phyloP scores from a whole-genome alignment of 2,797 vertebrate genomes.

The Ataeniobius toweri region DNA sequence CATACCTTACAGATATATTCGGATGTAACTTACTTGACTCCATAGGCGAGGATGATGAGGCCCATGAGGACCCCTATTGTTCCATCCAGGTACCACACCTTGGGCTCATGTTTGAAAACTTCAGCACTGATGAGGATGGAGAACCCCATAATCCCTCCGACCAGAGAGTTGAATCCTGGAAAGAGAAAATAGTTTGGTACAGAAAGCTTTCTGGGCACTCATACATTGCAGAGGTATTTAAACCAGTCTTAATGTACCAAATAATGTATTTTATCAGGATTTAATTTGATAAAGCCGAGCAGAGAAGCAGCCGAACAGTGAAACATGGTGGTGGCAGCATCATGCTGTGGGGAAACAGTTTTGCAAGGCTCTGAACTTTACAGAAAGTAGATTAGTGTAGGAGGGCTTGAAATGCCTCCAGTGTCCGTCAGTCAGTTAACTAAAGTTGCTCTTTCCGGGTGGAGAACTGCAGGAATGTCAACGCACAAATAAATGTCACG shows the following conservation, averaged over 20 bases:
- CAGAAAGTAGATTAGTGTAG: neutral
- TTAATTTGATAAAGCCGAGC: too few species aligned
- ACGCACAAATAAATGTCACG: neutral
- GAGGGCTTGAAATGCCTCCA: too few species aligned
- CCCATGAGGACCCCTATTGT: slow-evolving; percentile 94
- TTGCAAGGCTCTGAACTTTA: neutral
- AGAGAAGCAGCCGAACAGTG: neutral
- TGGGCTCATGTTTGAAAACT: slow-evolving; percentile 91
- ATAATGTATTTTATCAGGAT: too few species aligned
- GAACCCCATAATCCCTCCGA: slow-evolving; percentile 97
- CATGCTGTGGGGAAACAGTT: neutral
- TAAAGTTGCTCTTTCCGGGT: too few species aligned
- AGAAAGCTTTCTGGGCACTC: neutral
- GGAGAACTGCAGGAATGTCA: neutral
- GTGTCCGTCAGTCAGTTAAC: too few species aligned
- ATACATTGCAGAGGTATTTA: neutral
- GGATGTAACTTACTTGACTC: slow-evolving; percentile 87
- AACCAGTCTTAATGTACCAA: neutral
- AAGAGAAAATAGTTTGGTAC: neutral
- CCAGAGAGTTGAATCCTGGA: slow-evolving; percentile 94
- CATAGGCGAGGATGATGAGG: slow-evolving; percentile 93
- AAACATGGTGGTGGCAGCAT: neutral
- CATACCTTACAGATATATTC: neutral
- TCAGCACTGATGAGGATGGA: slow-evolving; percentile 96
- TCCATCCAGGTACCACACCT: slow-evolving; percentile 96